Percentiles rank a stretch among this genome's conserved stretches.
These are phyloP conservation scores for Gonatopus flavifemur DNA, from an alignment of 1,140 invertebrate genomes.

Conservation along the genomic window DNA sequence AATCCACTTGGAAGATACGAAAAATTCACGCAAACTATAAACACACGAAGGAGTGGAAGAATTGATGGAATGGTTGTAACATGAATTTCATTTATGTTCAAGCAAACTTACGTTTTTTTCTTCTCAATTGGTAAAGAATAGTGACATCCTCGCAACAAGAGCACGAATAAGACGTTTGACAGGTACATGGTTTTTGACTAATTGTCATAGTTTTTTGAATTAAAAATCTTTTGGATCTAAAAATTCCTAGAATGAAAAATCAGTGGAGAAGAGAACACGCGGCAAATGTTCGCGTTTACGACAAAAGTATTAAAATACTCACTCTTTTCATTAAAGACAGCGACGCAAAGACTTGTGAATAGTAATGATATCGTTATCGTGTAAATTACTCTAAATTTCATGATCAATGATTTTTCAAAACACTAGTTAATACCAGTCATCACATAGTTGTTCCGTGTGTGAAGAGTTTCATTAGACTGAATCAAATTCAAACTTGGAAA, in stretches of 20 bases:
- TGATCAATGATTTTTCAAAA: too few relatives aligned
- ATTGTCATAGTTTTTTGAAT: constrained; percentile 20
- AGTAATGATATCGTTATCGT: too few relatives aligned
- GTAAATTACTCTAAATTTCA: too few relatives aligned
- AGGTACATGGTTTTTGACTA: constrained; percentile 29
- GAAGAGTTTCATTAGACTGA: too few relatives aligned
- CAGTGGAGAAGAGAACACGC: too few relatives aligned
- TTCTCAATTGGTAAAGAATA: constrained; percentile 24
- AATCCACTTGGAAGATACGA: constrained; percentile 34
- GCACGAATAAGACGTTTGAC: constrained; percentile 20
- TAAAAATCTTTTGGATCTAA: constrained; percentile 15
- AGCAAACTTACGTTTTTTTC: constrained; percentile 33
- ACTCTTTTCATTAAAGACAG: too few relatives aligned
- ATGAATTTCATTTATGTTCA: background rate
- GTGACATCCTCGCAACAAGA: constrained; percentile 40
- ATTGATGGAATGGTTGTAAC: constrained; percentile 2
- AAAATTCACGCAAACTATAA: constrained; percentile 46
- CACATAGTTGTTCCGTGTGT: too few relatives aligned
- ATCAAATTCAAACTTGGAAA: too few relatives aligned
- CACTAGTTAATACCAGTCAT: too few relatives aligned
- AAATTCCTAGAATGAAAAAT: constrained; percentile 2
- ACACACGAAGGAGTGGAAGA: constrained; percentile 7
- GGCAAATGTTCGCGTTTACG: too few relatives aligned
- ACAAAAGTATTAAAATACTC: too few relatives aligned
- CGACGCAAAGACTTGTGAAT: too few relatives aligned